phyloP scores from a whole-genome alignment of 92 coral and sea anemone genomes.

The Pocillopora grandis region DNA sequence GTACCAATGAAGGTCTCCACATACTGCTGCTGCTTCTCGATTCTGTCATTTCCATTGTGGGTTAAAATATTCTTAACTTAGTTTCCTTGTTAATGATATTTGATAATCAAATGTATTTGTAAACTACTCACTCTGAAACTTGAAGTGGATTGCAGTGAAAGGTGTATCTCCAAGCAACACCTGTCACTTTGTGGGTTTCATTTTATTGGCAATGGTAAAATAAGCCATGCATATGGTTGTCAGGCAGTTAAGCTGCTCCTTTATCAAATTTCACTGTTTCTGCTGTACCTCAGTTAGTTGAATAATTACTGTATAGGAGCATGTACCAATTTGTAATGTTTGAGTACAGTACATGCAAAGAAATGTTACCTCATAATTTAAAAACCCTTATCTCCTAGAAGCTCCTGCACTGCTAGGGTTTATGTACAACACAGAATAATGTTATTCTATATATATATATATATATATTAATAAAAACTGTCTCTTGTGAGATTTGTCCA shows the following conservation, averaged over 20 bases:
- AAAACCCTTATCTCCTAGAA: no score
- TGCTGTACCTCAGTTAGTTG: not conserved
- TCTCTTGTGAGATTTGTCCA: constrained; percentile 2
- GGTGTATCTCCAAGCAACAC: not conserved
- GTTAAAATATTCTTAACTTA: no score
- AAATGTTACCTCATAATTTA: no score
- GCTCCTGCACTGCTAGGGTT: not conserved
- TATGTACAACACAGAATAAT: not conserved
- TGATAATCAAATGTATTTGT: not conserved
- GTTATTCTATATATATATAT: not conserved
- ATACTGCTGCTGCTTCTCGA: no score
- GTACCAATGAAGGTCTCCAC: no score
- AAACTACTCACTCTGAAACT: not conserved
- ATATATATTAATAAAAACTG: not conserved
- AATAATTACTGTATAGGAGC: no score
- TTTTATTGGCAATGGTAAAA: not conserved
- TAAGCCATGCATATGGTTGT: not conserved
- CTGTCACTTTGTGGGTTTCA: not conserved
- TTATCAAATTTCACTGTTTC: not conserved
- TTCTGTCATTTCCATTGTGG: no score
- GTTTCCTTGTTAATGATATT: no score
- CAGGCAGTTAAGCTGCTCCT: not conserved
- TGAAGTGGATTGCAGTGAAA: not conserved
- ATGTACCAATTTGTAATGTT: no score
- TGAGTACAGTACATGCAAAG: not conserved